A percentile compares a stretch with the other conserved stretches of the same genome.
phyloP scores from a whole-genome alignment of 2,888 invertebrate genomes.

The Drosophila paranaensis region DNA sequence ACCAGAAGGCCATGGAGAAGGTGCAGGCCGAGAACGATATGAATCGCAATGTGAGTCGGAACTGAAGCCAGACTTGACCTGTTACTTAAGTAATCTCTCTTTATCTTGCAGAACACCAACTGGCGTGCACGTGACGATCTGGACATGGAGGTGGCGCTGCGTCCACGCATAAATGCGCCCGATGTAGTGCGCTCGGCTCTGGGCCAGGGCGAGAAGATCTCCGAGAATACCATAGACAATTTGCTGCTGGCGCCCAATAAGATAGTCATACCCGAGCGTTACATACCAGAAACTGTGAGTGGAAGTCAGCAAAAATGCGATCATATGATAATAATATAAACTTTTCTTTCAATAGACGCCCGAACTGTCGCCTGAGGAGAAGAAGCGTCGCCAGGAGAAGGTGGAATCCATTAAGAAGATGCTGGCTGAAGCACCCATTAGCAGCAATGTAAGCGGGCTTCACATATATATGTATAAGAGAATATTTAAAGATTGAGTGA shows the following conservation, averaged over 20 bases:
- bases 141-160: conserved; percentile 93
- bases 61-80: accelerated
- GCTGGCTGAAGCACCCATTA: conserved; percentile 89
- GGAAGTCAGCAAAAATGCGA: accelerated
- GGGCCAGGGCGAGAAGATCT: conserved; percentile 85
- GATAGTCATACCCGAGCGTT: conserved; percentile 95
- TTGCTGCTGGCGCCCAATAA: conserved; percentile 94
- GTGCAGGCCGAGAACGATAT: conserved; percentile 86
- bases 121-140: conserved; percentile 92
- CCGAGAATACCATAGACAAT: conserved; percentile 92
- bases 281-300: conserved; percentile 93
- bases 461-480: too few species aligned
- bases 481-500: background rate
- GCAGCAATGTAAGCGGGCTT: conserved; percentile 82
- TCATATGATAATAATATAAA: accelerated
- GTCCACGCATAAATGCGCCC: conserved; percentile 91
- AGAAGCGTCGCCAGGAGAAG: conserved; percentile 92
- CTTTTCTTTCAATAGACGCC: conserved; percentile 87
- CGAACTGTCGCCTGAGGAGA: conserved; percentile 93
- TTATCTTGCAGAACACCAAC: conserved; percentile 83
- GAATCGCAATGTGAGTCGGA: conserved; percentile 83
- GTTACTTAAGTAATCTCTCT: background rate
- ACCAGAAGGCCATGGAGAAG: conserved; percentile 87
- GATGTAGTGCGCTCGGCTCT: conserved; percentile 95
- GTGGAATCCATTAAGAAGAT: conserved; percentile 96